A percentile compares a stretch with the other conserved stretches of the same genome.
Conservation (phyloP, 1,140 invertebrate genomes). For the Drosophila ercepeae region DNA sequence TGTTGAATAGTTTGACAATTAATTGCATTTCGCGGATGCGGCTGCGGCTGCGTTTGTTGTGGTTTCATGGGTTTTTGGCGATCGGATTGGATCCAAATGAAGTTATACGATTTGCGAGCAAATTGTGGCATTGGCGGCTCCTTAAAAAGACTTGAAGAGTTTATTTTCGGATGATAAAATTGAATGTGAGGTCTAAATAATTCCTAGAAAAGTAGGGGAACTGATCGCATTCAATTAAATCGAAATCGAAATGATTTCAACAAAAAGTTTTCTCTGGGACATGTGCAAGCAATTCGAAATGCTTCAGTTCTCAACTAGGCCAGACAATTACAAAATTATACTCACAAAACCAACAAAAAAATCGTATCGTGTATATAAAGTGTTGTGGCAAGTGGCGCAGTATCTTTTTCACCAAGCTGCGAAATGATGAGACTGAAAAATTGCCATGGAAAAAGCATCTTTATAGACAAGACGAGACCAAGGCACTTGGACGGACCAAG, state of each 20-base stretch:
- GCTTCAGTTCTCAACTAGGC: slow-evolving; percentile 56
- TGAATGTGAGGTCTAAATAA: background rate
- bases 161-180: slow-evolving; percentile 11
- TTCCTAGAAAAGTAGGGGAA: background rate
- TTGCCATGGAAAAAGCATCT: slow-evolving; percentile 51
- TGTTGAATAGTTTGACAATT: slow-evolving; percentile 67
- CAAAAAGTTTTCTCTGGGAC: slow-evolving; percentile 11
- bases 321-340: slow-evolving; percentile 72
- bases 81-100: slow-evolving; percentile 28
- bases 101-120: slow-evolving; percentile 42
- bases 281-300: slow-evolving; percentile 50
- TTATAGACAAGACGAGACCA: slow-evolving; percentile 47
- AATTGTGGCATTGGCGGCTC: slow-evolving; percentile 43
- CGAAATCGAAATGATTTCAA: background rate
- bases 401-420: slow-evolving; percentile 60
- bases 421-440: slow-evolving; percentile 53
- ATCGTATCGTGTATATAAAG: slow-evolving; percentile 16
- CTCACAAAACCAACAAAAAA: slow-evolving; percentile 29
- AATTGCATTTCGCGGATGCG: slow-evolving; percentile 61
- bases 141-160: slow-evolving; percentile 21
- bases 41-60: slow-evolving; percentile 51
- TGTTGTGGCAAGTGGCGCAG: slow-evolving; percentile 24
- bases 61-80: slow-evolving; percentile 9
- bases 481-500: slow-evolving; percentile 45
- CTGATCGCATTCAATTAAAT: background rate